Conservation (phyloP, 2,797 vertebrate genomes). For the Florisuga fusca region DNA sequence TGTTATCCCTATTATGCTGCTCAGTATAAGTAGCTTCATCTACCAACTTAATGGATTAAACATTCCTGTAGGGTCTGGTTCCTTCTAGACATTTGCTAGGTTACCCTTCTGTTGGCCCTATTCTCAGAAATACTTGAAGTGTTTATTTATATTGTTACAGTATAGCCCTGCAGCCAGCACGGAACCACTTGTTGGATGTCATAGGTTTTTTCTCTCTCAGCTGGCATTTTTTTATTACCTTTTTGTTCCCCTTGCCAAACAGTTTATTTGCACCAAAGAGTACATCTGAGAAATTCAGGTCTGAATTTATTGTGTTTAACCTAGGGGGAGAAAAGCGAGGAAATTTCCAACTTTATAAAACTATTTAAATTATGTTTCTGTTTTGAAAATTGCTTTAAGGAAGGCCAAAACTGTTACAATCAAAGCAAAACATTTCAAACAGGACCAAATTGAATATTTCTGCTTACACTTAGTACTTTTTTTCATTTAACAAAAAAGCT, state of each 20-base stretch:
- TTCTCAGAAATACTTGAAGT: background rate
- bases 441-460: background rate
- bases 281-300: background rate
- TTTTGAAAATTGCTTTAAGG: background rate
- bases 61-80: rapidly evolving
- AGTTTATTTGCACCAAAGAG: background rate
- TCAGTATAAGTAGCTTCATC: background rate
- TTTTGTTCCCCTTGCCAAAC: background rate
- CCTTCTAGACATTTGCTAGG: background rate
- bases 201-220: background rate
- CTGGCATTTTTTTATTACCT: background rate
- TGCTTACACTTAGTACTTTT: background rate
- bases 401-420: background rate
- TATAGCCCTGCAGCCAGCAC: background rate
- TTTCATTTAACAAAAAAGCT: background rate
- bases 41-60: background rate
- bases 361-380: background rate
- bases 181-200: background rate
- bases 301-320: background rate
- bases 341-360: background rate
- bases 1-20: background rate
- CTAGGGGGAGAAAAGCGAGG: background rate
- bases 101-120: background rate
- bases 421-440: background rate
- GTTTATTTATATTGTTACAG: background rate